Conservation (phyloP, 2,888 invertebrate genomes). For the Pogonocherus hispidulus region DNA sequence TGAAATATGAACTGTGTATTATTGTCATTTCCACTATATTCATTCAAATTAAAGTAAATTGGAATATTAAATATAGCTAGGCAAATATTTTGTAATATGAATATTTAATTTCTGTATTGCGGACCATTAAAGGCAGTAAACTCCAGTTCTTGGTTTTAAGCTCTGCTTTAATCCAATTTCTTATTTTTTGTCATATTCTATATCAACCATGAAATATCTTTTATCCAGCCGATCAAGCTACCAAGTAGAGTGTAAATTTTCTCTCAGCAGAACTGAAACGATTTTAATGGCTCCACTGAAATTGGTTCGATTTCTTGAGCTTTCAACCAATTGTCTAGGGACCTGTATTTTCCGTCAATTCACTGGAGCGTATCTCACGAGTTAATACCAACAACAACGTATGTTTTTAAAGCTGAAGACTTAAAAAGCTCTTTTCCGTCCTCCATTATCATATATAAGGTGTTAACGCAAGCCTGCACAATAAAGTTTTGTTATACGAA, state of each 20-base stretch:
- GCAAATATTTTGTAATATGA: too few relatives aligned
- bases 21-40: too few relatives aligned
- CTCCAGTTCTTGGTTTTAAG: too few relatives aligned
- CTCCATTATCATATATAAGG: neutral
- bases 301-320: neutral
- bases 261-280: neutral
- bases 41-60: too few relatives aligned
- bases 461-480: too few relatives aligned
- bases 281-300: slow-evolving; percentile 1
- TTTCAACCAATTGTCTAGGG: neutral
- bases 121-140: too few relatives aligned
- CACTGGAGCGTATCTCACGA: neutral
- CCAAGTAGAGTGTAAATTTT: slow-evolving; percentile 1
- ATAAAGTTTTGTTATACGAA: too few relatives aligned
- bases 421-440: neutral
- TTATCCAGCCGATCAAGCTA: slow-evolving; percentile 4
- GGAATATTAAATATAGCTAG: too few relatives aligned
- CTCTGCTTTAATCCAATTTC: neutral
- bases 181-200: neutral
- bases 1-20: too few relatives aligned
- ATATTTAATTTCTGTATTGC: too few relatives aligned
- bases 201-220: neutral
- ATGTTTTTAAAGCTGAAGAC: neutral
- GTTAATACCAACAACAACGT: neutral
- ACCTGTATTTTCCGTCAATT: slow-evolving; percentile 1